Evolutionary conservation across 1,140 invertebrate genomes (phyloP), one percentile per base, ranked within the genome.

Genomic region (Brevipalpus yothersi): DNA sequence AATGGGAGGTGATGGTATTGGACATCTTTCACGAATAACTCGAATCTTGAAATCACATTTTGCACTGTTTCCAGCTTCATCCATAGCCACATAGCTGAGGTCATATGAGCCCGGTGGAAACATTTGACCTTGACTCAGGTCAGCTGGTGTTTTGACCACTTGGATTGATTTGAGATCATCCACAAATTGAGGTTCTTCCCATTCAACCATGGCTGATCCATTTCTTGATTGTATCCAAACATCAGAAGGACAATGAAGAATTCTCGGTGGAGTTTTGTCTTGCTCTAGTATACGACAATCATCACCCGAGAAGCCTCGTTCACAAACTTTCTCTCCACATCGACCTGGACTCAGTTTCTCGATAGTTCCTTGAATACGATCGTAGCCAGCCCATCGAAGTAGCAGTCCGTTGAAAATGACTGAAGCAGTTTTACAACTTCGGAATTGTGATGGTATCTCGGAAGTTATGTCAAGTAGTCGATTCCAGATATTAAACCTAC

Each of bases 21-120:
- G 86, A 69, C 91, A 95, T 72, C 92, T 91, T 67, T 92, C 86
- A 64, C 85, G 79, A 43, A 91, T 69, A 17, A 94, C 79, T 60
- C 90, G 90, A 58, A 96, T 84, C 70, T 87, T 91, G 73, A 97
- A 97, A 58, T 80, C 81, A 69, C 93, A 97, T 17, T 80, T 82
- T 1, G 86, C 92, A 31, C 84, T 80, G 67, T 94, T 95, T 61
- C 86, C 87, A 55, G 82, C 82, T 56, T 81, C 82, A 74, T 96
- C 91, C 61, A 82, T 83, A 51, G 89, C 92, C 5, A 94, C 81
- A 67, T 96, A 96, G 21, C 86, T 85, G 56, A 96, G 85, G 58
- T 86, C 82, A 68, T 95, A 93, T 31, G 80, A 81, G 63, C 92
- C 93, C 86, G 86, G 91, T 1, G 87, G 74, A 10, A 95, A 76